Base-by-base conservation (phyloP, 1,140 invertebrate genomes). In the Diploscapter pachys region DNA sequence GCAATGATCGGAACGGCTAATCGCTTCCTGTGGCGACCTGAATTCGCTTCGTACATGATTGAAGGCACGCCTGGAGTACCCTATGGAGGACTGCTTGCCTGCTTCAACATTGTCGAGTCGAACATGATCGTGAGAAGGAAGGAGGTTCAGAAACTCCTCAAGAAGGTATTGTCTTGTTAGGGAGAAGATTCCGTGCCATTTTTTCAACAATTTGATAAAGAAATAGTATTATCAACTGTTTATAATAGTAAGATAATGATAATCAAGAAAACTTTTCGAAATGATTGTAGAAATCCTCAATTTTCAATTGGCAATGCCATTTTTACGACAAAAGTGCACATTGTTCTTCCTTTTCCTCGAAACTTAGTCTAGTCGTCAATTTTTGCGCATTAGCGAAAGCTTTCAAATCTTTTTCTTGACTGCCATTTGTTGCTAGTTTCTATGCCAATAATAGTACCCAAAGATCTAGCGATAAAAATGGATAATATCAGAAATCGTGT, bases 41-140 rank as follows among this genome's bases (percentile, higher is more conserved):
- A 99, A 88, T 99, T 96, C 89, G 96, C 93, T 51, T 91, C 93
- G 64, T 99, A 99, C 83, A 98, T 99, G 96, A 90, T 99, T 64
- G 97, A 99, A 89, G 96, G 96, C n/a, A 99, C 96, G 2, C 97
- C 97, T 13, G 96, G 96, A 6, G 91, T 93, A 83, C 96, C 96
- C 0, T 90, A 89, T 77, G 93, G 93, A 52, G 93, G 94, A 3
- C 88, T 96, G 9, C 88, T 98, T 80, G 93, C 93, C 4, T 93
- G 98, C 88, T 97, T 99, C 85, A 99, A 99, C 86, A 90, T 96
- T 74, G 95, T 99, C 4, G 96, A 99, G 87, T 92, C 93, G 2
- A 99, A 98, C 87, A 99, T 99, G 97, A 91, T 89, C 69, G 90
- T 75, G 73, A 86, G 88, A 69, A 89, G 96, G 78, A 90, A 93